phyloP scores from a whole-genome alignment of 1,140 invertebrate species.

The Maconellicoccus hirsutus region DNA sequence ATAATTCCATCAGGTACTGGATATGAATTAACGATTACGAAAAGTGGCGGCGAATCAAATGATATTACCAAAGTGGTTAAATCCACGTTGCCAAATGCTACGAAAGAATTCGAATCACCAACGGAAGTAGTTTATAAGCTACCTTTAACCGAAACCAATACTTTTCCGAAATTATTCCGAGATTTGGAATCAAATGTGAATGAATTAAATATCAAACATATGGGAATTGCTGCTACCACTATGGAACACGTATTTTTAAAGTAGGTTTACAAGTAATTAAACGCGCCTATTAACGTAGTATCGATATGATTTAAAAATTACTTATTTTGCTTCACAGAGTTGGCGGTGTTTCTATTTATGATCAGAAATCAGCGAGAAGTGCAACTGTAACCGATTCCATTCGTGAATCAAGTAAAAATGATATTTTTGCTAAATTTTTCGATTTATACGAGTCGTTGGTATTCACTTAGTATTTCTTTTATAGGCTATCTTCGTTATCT shows the following conservation, averaged over 20 bases:
- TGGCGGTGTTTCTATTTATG: background rate
- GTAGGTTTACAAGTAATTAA: no score
- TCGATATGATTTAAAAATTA: no score
- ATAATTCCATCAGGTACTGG: constrained; percentile 9
- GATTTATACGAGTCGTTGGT: background rate
- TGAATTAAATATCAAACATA: constrained; percentile 40
- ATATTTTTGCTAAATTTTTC: no score
- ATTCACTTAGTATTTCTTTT: no score
- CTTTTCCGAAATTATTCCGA: constrained; percentile 41
- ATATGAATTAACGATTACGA: background rate
- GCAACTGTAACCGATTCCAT: background rate
- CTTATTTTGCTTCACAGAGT: background rate
- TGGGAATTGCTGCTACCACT: constrained; percentile 48
- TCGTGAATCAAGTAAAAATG: background rate
- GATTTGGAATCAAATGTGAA: constrained; percentile 38
- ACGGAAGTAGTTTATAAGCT: constrained; percentile 35
- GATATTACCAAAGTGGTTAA: background rate
- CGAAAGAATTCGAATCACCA: constrained; percentile 31
- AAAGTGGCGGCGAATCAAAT: background rate
- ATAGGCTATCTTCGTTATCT: no score
- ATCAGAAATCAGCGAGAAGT: background rate
- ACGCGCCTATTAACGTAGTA: no score
- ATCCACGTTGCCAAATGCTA: background rate
- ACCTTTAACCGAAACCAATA: constrained; percentile 32
- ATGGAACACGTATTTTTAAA: constrained; percentile 57